Base-by-base conservation (phyloP, 2,888 invertebrate species). In the Frankliniella fusca region DNA sequence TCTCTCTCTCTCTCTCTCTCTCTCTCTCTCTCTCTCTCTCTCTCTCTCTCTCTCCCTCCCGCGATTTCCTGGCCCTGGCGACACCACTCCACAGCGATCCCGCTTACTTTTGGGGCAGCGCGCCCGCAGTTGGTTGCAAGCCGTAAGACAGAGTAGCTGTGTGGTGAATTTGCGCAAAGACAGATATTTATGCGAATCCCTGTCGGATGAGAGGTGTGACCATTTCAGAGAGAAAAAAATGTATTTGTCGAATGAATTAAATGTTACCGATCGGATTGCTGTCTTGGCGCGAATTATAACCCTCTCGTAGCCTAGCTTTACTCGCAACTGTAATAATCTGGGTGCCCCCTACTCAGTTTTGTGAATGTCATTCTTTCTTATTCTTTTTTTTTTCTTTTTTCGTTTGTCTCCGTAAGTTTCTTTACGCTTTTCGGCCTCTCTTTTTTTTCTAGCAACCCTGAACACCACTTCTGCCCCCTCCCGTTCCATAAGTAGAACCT, bases 391-490 rank as follows among this genome's bases (percentile, higher is more conserved):
- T 48, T 86, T 88, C 88, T 80, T 20, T 54, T 48, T 86, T 88
- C 88, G 88, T 61, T 61, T 61, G 61, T 88, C 85, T 84, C 85
- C 82, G 82, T 84, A 85, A 83, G 83, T 84, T 86, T 84, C 85
- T 85, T 86, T 86, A 86, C 85, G 84, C 84, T 84, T 88, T 81
- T 82, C 80, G 86, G 88, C 88, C 88, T 88, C 85, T 84, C 85
- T 83, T 82, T 85, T 89, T 90, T 88, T 92, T 92, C 90, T 92
- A 93, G 93, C 93, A 89, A 92, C 92, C 91, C 91, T 93, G 90
- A 92, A 92, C 90, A 92, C 93, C 90, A 92, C 92, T 38, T 38
- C 38, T 90, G 91, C 91, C 90, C 92, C 92, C 90, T 91, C 92
- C 91, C 92, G 91, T 90, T 90, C 90, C 89, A 92, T 91, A 91